phyloP scores from a whole-genome alignment of 2,113 vertebrate genomes.

The Rhegmatorhina hoffmannsi region DNA sequence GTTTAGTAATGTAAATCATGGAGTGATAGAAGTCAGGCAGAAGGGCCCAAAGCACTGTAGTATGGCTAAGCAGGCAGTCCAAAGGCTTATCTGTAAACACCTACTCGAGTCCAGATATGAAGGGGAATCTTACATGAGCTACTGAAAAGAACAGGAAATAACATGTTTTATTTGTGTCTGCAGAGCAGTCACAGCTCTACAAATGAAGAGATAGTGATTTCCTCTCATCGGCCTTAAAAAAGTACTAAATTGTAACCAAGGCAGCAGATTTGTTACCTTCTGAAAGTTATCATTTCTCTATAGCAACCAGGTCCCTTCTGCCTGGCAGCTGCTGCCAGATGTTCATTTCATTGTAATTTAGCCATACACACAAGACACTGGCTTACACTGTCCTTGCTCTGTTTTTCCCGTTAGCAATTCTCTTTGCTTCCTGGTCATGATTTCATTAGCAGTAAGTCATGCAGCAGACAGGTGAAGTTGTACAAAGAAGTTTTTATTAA shows the following conservation, averaged over 20 bases:
- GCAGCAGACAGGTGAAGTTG: neutral
- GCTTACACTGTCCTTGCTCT: constrained; percentile 12
- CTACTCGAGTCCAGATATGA: neutral
- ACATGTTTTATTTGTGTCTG: neutral
- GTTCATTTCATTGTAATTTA: constrained; percentile 48
- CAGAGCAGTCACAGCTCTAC: neutral
- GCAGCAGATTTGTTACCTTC: constrained; percentile 2
- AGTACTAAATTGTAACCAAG: constrained; percentile 18
- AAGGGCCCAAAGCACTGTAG: neutral
- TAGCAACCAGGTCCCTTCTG: constrained; percentile 24
- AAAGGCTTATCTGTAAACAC: neutral
- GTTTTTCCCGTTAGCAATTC: constrained; percentile 28
- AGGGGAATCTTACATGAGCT: neutral
- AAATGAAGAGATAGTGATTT: constrained; percentile 5
- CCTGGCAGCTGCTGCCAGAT: constrained; percentile 31
- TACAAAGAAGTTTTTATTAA: constrained; percentile 43
- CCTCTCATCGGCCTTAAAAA: constrained; percentile 10
- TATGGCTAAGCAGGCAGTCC: neutral
- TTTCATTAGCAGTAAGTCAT: constrained; percentile 1
- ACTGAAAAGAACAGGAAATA: constrained; percentile 48
- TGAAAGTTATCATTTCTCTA: constrained; percentile 5
- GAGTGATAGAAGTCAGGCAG: neutral
- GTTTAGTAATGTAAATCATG: neutral
- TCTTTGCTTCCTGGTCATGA: constrained; percentile 10
- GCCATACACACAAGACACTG: neutral